Percentiles rank a stretch among this genome's conserved stretches.
phyloP scores from a whole-genome alignment of 2,797 vertebrate species.

The Acanthurus leucopareius region DNA sequence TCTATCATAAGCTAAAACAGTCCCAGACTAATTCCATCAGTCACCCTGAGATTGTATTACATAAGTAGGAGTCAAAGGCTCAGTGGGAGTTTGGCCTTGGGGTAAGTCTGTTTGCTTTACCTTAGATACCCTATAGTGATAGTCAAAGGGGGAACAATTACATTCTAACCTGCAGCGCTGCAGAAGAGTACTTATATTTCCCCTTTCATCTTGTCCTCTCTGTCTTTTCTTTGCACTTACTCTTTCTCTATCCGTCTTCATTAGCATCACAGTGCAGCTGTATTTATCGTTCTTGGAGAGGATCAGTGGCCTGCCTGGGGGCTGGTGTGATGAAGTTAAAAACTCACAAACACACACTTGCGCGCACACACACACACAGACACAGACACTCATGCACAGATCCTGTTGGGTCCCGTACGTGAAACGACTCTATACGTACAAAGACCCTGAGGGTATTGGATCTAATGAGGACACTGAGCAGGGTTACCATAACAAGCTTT shows the following conservation, averaged over 20 bases:
- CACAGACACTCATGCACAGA: slow-evolving; percentile 11
- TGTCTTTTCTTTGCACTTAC: slow-evolving; percentile 42
- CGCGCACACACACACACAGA: too few relatives aligned
- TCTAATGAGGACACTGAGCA: slow-evolving; percentile 75
- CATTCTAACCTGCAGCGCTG: slow-evolving; percentile 75
- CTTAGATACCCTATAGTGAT: slow-evolving; percentile 75
- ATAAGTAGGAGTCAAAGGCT: slow-evolving; percentile 73
- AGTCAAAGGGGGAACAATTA: slow-evolving; percentile 81
- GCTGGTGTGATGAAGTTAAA: slow-evolving; percentile 68
- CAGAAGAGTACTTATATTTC: slow-evolving; percentile 70
- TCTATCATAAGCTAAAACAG: slow-evolving; percentile 57
- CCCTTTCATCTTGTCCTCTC: slow-evolving; percentile 67
- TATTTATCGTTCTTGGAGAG: slow-evolving; percentile 82
- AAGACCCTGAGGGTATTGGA: slow-evolving; percentile 52
- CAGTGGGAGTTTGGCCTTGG: slow-evolving; percentile 66
- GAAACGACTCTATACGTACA: slow-evolving; percentile 61
- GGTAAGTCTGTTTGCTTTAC: slow-evolving; percentile 73
- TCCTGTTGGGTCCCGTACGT: slow-evolving; percentile 63
- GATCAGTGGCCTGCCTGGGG: slow-evolving; percentile 69
- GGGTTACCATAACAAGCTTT: slow-evolving; percentile 74
- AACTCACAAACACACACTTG: slow-evolving; percentile 42
- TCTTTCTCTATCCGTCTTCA: slow-evolving; percentile 79
- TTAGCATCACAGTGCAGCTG: slow-evolving; percentile 78
- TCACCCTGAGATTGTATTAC: slow-evolving; percentile 75
- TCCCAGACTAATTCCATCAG: slow-evolving; percentile 70